phyloP scores from a whole-genome alignment of 1,140 invertebrate genomes.

The Zaprionus gabonicus region DNA sequence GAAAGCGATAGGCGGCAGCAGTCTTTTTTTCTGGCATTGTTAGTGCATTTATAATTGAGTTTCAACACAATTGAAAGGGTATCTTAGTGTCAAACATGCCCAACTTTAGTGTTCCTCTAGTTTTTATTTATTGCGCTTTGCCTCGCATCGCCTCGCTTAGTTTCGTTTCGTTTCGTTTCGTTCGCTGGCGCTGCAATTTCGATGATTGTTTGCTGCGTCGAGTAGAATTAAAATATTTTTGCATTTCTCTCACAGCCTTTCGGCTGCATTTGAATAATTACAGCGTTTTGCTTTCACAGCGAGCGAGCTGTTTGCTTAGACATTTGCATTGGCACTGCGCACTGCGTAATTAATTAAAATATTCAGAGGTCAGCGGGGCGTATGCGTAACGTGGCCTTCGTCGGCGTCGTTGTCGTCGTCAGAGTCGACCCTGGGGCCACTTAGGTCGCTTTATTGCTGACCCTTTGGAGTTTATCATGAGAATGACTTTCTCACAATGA shows the following conservation, averaged over 20 bases:
- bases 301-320: conserved; percentile 33
- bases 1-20: too few species aligned
- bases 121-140: conserved; percentile 4
- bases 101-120: too few species aligned
- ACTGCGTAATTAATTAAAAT: conserved; percentile 76
- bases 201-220: conserved; percentile 23
- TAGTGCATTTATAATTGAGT: too few species aligned
- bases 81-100: too few species aligned
- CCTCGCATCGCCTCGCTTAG: background rate
- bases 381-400: conserved; percentile 39
- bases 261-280: conserved; percentile 61
- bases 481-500: conserved; percentile 26
- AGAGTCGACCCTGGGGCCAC: conserved; percentile 30
- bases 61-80: background rate
- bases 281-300: conserved; percentile 34
- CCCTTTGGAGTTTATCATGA: conserved; percentile 58
- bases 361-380: conserved; percentile 61
- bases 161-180: too few species aligned
- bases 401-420: background rate
- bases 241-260: conserved; percentile 22
- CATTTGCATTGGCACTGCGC: conserved; percentile 32
- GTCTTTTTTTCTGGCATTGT: too few species aligned
- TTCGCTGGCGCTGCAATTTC: background rate
- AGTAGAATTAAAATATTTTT: conserved; percentile 30
- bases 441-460: conserved; percentile 42